Percentiles rank a stretch among this genome's conserved stretches.
Evolutionary conservation across 53 echinoderm and acorn worm species (phyloP).

Genomic region (Antedon mediterranea): DNA sequence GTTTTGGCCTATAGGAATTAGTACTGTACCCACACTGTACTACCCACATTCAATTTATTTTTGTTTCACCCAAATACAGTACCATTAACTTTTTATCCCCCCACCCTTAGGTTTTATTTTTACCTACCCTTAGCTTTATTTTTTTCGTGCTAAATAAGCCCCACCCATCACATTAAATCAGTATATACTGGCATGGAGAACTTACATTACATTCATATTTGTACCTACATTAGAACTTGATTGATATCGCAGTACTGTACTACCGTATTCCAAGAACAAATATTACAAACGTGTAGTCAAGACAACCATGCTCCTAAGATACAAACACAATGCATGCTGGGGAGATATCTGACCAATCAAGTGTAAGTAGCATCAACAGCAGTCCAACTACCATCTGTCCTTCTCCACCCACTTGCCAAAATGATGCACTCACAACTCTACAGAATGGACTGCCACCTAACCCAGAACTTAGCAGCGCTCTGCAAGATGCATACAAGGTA

Average conservation of each 20-base stretch:
- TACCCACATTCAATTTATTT: too few relatives aligned
- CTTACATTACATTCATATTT: too few relatives aligned
- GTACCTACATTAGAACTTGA: too few relatives aligned
- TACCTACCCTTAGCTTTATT: too few relatives aligned
- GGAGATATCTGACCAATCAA: not conserved
- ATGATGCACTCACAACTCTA: not conserved
- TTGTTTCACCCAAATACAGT: too few relatives aligned
- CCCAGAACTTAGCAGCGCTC: not conserved
- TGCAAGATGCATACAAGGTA: not conserved
- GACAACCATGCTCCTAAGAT: not conserved
- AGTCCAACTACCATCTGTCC: not conserved
- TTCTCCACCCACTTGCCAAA: not conserved
- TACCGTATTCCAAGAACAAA: not conserved
- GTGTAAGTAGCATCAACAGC: not conserved
- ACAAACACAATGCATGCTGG: not conserved
- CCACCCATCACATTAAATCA: too few relatives aligned
- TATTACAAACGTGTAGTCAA: not conserved
- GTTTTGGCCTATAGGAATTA: too few relatives aligned
- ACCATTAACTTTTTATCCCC: too few relatives aligned
- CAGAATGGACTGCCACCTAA: not conserved
- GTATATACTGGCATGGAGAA: too few relatives aligned
- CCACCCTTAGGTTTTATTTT: too few relatives aligned
- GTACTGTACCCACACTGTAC: too few relatives aligned
- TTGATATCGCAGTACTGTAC: not conserved
- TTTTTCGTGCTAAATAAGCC: too few relatives aligned